Evolutionary conservation across 2,888 invertebrate genomes (phyloP), one percentile per base, ranked within the genome.

Genomic region (Scaeva pyrastri): DNA sequence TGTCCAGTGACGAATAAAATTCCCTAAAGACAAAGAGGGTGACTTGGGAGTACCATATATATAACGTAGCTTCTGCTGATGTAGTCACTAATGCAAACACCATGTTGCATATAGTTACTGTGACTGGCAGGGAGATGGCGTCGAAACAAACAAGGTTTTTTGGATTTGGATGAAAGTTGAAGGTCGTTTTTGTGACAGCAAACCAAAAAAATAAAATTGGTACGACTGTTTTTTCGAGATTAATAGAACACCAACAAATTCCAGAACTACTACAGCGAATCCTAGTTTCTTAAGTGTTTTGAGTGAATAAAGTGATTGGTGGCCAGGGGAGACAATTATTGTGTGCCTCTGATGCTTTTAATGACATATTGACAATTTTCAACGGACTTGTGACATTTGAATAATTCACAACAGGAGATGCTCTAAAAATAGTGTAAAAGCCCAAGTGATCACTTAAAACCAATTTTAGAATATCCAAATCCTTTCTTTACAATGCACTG

Each of bases 1-100:
- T 80, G 76, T 74, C 72, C 73, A 81, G 66, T 82, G 86, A 74
- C 58, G 77, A 76, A 76, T 82, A 72, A 66, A 66, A 77, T 82
- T 66, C 71, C 36, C 31, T 26, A 16, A 50, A 58, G 48, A 41
- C 58, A 52, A 74, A 36, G 48, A 43, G 62, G n/a, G 16, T 21
- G 52, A 43, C 71, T 23, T 58, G 50, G 23, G 56, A 0, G 31
- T 31, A 31, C 5, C 3, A 1, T 50, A 5, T 11, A 1, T n/a
- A n/a, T n/a, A n/a, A n/a, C 14, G 11, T 71, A 48, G 23, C 62
- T 62, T 31, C 21, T 43, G 26, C 62, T 75, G 68, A 56, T 62
- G 78, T 23, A 52, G 74, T 31, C 56, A 62, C 82, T 82, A 82
- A 86, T 86, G 81, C 85, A 68, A 81, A 77, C 43, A 73, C 62